Conservation (phyloP, 2,113 vertebrate species). For the Neolamprologus caudopunctatus region DNA sequence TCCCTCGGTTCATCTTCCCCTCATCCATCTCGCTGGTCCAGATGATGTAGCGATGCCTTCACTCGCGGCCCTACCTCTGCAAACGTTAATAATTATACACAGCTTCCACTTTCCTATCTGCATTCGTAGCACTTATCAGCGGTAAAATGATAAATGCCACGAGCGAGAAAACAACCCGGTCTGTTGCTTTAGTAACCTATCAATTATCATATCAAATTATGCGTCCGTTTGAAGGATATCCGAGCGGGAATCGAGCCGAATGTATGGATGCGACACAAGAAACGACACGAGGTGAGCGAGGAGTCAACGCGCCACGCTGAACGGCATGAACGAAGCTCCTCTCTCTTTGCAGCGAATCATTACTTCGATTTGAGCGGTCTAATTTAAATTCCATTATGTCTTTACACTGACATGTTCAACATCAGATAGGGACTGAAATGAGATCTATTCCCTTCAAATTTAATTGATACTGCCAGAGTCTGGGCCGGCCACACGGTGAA, state of each 20-base stretch:
- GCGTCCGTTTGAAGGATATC: neutral
- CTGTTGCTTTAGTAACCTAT: conserved; percentile 4
- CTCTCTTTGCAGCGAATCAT: neutral
- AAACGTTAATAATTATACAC: conserved; percentile 44
- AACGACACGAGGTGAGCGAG: neutral
- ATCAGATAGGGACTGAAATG: conserved; percentile 30
- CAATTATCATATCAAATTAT: neutral
- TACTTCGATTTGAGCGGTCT: neutral
- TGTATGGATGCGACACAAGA: neutral
- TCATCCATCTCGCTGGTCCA: conserved; percentile 35
- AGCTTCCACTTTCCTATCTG: neutral
- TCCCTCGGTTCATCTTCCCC: neutral
- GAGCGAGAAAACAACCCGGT: neutral
- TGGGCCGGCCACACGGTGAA: conserved; percentile 13
- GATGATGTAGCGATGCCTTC: conserved; percentile 46
- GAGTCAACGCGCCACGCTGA: neutral
- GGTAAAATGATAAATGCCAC: neutral
- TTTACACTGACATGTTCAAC: conserved; percentile 30
- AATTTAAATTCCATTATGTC: conserved; percentile 52
- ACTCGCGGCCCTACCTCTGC: conserved; percentile 5
- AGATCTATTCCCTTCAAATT: conserved; percentile 35
- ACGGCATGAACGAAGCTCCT: neutral
- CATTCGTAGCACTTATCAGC: conserved; percentile 14
- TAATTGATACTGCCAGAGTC: conserved; percentile 32
- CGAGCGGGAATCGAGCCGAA: neutral